Conservation (phyloP, 2,113 vertebrate species). For the Heteronetta atricapilla region DNA sequence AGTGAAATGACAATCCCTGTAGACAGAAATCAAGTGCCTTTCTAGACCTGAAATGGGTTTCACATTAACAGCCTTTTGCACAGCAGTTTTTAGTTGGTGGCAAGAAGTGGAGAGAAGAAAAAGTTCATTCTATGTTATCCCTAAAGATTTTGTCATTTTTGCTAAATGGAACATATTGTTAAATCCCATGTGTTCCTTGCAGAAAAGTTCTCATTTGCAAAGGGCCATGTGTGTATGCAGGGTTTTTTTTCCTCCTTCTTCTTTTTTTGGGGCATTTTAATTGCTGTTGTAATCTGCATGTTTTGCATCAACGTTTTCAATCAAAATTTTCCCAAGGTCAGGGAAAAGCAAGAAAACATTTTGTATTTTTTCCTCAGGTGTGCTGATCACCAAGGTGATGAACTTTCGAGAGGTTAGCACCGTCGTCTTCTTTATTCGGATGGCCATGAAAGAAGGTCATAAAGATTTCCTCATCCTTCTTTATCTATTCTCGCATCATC, state of each 20-base stretch:
- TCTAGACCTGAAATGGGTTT: background rate
- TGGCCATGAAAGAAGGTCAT: background rate
- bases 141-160: slow-evolving; percentile 17
- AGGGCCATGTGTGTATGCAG: background rate
- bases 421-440: background rate
- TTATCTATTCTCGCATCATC: background rate
- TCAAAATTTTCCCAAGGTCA: background rate
- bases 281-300: background rate
- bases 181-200: slow-evolving; percentile 8
- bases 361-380: background rate
- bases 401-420: background rate
- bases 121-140: background rate
- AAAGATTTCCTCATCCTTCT: background rate
- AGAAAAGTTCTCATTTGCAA: slow-evolving; percentile 42
- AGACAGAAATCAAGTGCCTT: slow-evolving; percentile 10
- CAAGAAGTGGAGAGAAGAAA: background rate
- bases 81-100: background rate
- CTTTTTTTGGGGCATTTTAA: background rate
- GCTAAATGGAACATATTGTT: slow-evolving; percentile 39
- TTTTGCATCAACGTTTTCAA: background rate
- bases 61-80: slow-evolving; percentile 13
- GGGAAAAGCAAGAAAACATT: background rate
- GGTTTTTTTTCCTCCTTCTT: background rate
- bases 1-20: background rate
- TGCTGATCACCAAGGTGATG: background rate